phyloP scores from a whole-genome alignment of 2,113 vertebrate species.

The Thinocorus orbignyianus region DNA sequence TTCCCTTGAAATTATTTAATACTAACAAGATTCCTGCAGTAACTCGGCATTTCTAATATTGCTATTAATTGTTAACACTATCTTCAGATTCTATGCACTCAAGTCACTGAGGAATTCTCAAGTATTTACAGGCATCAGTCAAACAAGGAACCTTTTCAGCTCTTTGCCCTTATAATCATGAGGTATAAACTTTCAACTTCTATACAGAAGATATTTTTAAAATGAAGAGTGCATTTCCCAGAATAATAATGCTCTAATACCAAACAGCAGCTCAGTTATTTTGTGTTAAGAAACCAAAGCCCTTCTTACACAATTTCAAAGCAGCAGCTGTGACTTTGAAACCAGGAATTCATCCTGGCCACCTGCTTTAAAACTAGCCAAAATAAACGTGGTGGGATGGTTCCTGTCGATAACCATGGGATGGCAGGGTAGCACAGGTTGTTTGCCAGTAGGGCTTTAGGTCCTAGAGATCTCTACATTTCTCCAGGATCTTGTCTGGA shows the following conservation, averaged over 20 bases:
- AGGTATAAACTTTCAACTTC: conserved; percentile 50
- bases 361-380: conserved; percentile 61
- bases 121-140: conserved; percentile 4
- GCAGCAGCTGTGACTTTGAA: conserved; percentile 69
- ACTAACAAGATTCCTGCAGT: neutral
- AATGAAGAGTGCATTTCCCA: conserved; percentile 47
- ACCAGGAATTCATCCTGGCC: conserved; percentile 57
- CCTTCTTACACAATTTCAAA: conserved; percentile 71
- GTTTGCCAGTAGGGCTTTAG: neutral
- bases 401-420: conserved; percentile 9
- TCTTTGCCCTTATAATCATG: conserved; percentile 24
- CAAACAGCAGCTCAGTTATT: conserved; percentile 67
- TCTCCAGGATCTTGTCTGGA: neutral
- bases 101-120: neutral
- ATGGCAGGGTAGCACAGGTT: conserved; percentile 33
- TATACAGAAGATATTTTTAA: conserved; percentile 56
- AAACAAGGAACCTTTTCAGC: conserved; percentile 13
- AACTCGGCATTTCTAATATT: neutral
- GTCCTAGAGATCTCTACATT: neutral
- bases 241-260: conserved; percentile 67
- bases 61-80: neutral
- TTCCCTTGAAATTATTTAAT: neutral
- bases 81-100: neutral
- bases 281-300: conserved; percentile 65
- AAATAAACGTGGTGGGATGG: conserved; percentile 36